Evolutionary conservation across 2,797 vertebrate species (phyloP).

Genomic region (Alfaro cultratus): DNA sequence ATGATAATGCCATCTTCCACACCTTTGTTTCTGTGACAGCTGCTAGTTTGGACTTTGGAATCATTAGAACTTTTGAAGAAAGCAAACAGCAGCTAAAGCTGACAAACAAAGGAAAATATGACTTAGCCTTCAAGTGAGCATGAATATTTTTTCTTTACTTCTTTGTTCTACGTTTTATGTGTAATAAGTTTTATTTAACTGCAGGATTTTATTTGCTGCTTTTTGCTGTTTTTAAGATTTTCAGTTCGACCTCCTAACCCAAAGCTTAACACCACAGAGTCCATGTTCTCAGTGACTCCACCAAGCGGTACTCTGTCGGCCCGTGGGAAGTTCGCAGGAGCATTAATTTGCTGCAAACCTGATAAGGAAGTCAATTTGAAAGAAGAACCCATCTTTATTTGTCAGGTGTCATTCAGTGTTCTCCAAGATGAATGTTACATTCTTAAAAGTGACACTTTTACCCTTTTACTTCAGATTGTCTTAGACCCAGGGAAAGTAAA

Average conservation of each 20-base stretch:
- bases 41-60: conserved; percentile 86
- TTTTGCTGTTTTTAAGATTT: conserved; percentile 79
- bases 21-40: conserved; percentile 71
- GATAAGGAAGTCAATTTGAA: conserved; percentile 79
- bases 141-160: not conserved
- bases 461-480: not conserved
- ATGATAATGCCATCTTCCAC: not conserved
- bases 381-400: conserved; percentile 82
- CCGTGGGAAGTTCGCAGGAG: conserved; percentile 65
- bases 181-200: not conserved
- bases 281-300: conserved; percentile 83
- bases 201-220: not conserved
- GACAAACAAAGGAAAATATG: conserved; percentile 90
- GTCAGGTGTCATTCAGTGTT: conserved; percentile 78
- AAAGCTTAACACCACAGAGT: conserved; percentile 59
- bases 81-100: conserved; percentile 80
- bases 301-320: conserved; percentile 76
- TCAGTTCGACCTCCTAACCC: conserved; percentile 62
- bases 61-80: conserved; percentile 83
- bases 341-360: conserved; percentile 83
- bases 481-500: not conserved
- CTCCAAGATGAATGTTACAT: not conserved
- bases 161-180: not conserved
- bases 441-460: not conserved
- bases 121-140: conserved; percentile 87